Evolutionary conservation across 1,140 invertebrate genomes (phyloP).

Genomic region (Drosophila suzukii): DNA sequence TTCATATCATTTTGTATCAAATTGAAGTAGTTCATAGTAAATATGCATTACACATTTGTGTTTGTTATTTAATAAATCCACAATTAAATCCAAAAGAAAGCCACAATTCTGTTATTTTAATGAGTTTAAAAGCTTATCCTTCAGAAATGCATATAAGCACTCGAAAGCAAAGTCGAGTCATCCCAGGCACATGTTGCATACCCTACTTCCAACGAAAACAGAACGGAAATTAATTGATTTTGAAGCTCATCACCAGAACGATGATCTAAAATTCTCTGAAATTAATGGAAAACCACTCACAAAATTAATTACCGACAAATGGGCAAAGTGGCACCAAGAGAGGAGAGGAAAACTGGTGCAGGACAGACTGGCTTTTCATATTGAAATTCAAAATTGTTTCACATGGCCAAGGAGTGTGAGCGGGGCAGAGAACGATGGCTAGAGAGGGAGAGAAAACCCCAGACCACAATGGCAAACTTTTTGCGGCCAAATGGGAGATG

Average conservation of each 20-base stretch:
- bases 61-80: too few species aligned
- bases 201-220: slow-evolving; percentile 1
- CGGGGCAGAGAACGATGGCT: neutral
- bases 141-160: too few species aligned
- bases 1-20: too few species aligned
- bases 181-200: slow-evolving; percentile 59
- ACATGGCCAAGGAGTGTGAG: neutral
- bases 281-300: slow-evolving; percentile 62
- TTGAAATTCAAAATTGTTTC: slow-evolving; percentile 49
- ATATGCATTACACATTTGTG: too few species aligned
- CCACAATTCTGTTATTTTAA: neutral
- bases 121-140: neutral
- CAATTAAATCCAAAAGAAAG: neutral
- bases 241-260: slow-evolving; percentile 20
- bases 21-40: too few species aligned
- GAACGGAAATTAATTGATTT: slow-evolving; percentile 69
- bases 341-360: neutral
- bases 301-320: slow-evolving; percentile 68
- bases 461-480: slow-evolving; percentile 45
- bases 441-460: neutral
- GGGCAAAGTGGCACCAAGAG: slow-evolving; percentile 8
- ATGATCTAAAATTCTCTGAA: slow-evolving; percentile 44
- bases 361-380: slow-evolving; percentile 32
- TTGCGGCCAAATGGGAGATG: slow-evolving; percentile 43
- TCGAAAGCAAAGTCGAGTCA: slow-evolving; percentile 12